Base-by-base conservation (phyloP, 2,888 invertebrate species). In the Octodonta nipae region DNA sequence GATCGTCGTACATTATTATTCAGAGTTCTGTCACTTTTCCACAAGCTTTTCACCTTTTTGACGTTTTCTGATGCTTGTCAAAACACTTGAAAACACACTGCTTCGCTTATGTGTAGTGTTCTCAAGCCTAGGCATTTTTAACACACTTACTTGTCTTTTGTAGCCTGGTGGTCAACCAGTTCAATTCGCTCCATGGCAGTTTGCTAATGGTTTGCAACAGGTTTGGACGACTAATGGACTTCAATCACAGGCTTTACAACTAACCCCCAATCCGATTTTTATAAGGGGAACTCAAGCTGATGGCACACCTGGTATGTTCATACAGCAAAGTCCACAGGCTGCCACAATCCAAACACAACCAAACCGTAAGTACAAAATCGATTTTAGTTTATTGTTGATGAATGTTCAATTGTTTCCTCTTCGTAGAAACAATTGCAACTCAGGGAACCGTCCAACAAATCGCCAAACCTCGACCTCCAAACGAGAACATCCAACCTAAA, bases 121-220 rank as follows among this genome's bases (percentile, higher is more conserved):
- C 7, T 20, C 20, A 20, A n/a, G 20, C n/a, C 20, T n/a, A 20
- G 6, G n/a, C n/a, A 20, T 20, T 3, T 13, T 3, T 17, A 16
- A 24, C n/a, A 14, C n/a, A n/a, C 7, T 4, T 13, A 11, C 15
- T 27, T 28, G 38, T 31, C 33, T 29, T 35, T 42, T 43, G 20
- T 60, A 73, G 72, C 58, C 70, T 13, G 68, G 72, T 15, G 72
- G 75, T 5, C 78, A 77, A 47, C 71, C 71, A 37, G 81, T 85
- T 78, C 85, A 85, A 61, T 79, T 85, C 51, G 68, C 73, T 1
- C 78, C 81, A 2, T 85, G 85, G 85, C 80, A 78, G 63, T 75
- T 82, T 44, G 37, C 46, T 4, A 55, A 55, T 31, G 70, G 74
- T 1, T 59, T 80, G 40, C 81, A 81, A 3, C 78, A 75, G 56